Evolutionary conservation across 2,888 invertebrate species (phyloP), one percentile per base, ranked within the genome.

Genomic region (Corbicula japonica): DNA sequence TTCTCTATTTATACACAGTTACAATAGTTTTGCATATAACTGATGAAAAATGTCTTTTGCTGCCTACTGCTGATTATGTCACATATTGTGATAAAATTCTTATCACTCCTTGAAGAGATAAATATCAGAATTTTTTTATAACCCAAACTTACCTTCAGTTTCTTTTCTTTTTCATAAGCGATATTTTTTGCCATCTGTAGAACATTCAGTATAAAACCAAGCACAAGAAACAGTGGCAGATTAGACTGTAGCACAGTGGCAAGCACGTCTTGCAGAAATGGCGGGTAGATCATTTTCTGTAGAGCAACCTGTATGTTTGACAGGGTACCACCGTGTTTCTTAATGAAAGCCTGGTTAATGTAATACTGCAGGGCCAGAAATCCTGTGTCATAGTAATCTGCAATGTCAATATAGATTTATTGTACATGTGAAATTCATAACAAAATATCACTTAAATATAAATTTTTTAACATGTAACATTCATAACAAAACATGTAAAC

Each of bases 131-230:
- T n/a, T n/a, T n/a, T n/a, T n/a, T n/a, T n/a, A n/a, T n/a, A n/a
- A n/a, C n/a, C n/a, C n/a, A 12, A 15, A 26, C 79, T 76, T 72
- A 92, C 93, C 90, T 92, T 93, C 1, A 93, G 81, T 68, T 88
- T 90, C 28, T 95, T 94, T 92, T 97, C 97, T 90, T 97, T 97
- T 93, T 97, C 97, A 41, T 95, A 94, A 0, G 96, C 95, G 34
- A 97, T 95, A 56, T 95, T 95, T 93, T 96, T 96, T 1, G 96
- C 96, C 41, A 96, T 96, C 88, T 96, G 97, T 21, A 97, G 95
- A 66, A 96, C 96, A 0, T 96, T 96, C 92, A 97, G 97, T 68
- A 96, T 96, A 90, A 97, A 97, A 90, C 97, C 96, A 21, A 97
- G 94, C 94, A 97, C 94, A 30, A 98, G 94, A 60, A 98, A 96